phyloP scores from a whole-genome alignment of 2,888 invertebrate genomes.

The Mamestra brassicae region DNA sequence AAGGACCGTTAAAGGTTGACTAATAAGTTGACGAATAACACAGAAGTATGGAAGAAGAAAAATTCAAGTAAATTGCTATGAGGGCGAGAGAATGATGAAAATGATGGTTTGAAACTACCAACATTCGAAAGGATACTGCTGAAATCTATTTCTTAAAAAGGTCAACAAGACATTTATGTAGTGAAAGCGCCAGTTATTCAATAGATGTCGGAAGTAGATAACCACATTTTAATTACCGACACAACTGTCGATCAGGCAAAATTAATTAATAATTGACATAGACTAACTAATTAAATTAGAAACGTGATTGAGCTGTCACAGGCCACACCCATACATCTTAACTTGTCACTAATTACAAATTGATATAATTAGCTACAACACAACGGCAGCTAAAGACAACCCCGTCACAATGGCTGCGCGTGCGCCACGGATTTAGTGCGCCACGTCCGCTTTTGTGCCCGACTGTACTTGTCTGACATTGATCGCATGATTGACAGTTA shows the following conservation, averaged over 20 bases:
- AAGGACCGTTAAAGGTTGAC: not conserved
- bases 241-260: constrained; percentile 37
- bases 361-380: constrained; percentile 55
- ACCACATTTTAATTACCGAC: constrained; percentile 41
- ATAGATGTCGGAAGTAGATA: constrained; percentile 35
- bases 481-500: constrained; percentile 63
- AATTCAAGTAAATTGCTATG: too few species aligned
- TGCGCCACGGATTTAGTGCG: constrained; percentile 66
- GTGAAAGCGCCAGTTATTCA: constrained; percentile 34
- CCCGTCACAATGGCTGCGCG: constrained; percentile 56
- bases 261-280: constrained; percentile 47
- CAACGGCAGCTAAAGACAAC: constrained; percentile 25
- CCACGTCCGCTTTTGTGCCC: constrained; percentile 47
- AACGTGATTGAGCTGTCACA: constrained; percentile 24
- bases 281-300: constrained; percentile 39
- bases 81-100: too few species aligned
- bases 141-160: constrained; percentile 12
- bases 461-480: constrained; percentile 55
- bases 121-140: not conserved
- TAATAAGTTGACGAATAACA: not conserved
- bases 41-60: too few species aligned
- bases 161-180: not conserved
- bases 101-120: not conserved
- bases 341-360: constrained; percentile 60
- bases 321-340: constrained; percentile 43